Evolutionary conservation across 2,113 vertebrate genomes (phyloP).

Genomic region (Gallinago media): DNA sequence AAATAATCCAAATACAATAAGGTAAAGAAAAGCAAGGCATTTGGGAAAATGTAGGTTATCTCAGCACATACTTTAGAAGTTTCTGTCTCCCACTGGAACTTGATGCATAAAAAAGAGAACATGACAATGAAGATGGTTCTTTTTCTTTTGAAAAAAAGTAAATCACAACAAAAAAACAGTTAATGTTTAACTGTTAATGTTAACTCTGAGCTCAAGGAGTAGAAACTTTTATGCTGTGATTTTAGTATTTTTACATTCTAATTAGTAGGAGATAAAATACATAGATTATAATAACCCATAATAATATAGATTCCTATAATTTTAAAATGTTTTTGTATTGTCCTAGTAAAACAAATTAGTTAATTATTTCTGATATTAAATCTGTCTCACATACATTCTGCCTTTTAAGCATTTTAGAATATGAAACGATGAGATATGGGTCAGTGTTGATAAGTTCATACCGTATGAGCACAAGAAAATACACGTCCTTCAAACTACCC

Average conservation of each 20-base stretch:
- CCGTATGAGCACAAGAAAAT: background rate
- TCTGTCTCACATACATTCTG: background rate
- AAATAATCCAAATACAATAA: background rate
- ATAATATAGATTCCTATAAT: background rate
- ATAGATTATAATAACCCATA: background rate
- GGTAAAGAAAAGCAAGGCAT: background rate
- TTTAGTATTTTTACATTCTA: background rate
- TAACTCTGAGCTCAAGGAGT: background rate
- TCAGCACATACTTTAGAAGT: background rate
- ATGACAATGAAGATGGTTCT: background rate
- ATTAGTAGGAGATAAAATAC: background rate
- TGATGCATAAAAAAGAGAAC: background rate
- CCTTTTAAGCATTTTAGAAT: background rate
- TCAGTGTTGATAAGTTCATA: background rate
- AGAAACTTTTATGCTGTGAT: background rate
- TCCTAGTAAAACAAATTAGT: background rate
- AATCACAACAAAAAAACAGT: background rate
- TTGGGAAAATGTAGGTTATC: background rate
- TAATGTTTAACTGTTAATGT: background rate
- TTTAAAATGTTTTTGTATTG: background rate
- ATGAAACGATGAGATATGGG: background rate
- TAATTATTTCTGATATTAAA: background rate
- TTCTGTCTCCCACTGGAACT: background rate
- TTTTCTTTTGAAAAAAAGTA: background rate
- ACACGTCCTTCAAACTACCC: background rate